phyloP scores from a whole-genome alignment of 2,888 invertebrate species.

The Diplolepis rosae region DNA sequence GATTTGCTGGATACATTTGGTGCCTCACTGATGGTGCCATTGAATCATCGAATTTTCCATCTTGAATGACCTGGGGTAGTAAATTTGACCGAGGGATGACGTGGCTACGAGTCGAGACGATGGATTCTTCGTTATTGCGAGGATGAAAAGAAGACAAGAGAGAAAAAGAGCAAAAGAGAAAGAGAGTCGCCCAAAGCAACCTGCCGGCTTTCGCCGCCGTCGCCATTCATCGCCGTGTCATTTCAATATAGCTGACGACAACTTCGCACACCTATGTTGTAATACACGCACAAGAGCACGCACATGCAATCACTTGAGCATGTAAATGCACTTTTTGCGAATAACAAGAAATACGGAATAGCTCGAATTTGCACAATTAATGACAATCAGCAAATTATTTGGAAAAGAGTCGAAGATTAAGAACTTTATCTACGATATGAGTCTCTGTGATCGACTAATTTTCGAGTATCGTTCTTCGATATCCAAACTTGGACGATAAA shows the following conservation, averaged over 20 bases:
- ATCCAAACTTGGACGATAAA: too few relatives aligned
- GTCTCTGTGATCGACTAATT: too few relatives aligned
- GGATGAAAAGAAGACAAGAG: conserved; percentile 39
- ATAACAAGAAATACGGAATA: conserved; percentile 26
- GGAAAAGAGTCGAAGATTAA: not conserved
- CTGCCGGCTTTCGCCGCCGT: conserved; percentile 58
- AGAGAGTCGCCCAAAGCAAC: conserved; percentile 45
- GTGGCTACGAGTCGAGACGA: conserved; percentile 30
- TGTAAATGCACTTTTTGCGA: conserved; percentile 25
- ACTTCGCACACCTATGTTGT: conserved; percentile 8
- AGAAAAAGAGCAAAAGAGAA: conserved; percentile 39
- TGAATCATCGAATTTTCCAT: conserved; percentile 33
- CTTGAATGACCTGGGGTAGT: conserved; percentile 31
- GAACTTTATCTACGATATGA: not conserved
- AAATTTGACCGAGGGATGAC: conserved; percentile 26
- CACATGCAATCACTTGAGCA: conserved; percentile 21
- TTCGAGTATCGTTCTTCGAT: too few relatives aligned
- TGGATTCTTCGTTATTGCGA: conserved; percentile 27
- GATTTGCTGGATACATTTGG: conserved; percentile 1
- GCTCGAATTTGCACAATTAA: not conserved
- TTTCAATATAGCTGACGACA: conserved; percentile 9
- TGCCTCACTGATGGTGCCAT: not conserved
- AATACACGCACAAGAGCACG: conserved; percentile 10
- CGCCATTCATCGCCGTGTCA: conserved; percentile 20
- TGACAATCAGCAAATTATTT: not conserved